A percentile compares a stretch with the other conserved stretches of the same genome.
Conservation (phyloP, 2,113 vertebrate genomes). For the Oreocharis arfaki region DNA sequence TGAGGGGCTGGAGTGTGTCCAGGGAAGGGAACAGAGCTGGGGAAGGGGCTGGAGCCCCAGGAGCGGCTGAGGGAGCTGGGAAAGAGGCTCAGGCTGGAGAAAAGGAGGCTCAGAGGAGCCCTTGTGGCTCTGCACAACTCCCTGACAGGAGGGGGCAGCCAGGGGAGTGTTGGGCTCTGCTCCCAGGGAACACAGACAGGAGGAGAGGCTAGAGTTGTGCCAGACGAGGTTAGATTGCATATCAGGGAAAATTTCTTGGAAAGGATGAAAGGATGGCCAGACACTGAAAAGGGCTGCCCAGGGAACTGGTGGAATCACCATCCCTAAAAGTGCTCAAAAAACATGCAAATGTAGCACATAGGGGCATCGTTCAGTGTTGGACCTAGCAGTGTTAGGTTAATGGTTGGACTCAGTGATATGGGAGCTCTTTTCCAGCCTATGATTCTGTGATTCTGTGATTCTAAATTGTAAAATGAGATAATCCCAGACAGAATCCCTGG, state of each 20-base stretch:
- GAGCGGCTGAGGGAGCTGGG: neutral
- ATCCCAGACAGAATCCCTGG: neutral
- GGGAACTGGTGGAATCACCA: neutral
- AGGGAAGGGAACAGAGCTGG: neutral
- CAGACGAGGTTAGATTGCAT: fast-evolving
- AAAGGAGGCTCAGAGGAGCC: neutral
- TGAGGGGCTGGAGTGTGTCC: fast-evolving
- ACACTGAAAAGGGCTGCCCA: neutral
- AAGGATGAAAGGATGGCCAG: neutral
- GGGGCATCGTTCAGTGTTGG: fast-evolving
- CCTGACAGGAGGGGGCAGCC: neutral
- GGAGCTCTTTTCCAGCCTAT: neutral
- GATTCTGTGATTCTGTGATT: neutral
- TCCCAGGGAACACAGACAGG: neutral
- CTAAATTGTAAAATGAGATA: neutral
- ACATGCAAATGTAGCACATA: too few species aligned
- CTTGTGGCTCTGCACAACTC: neutral
- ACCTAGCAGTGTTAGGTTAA: too few species aligned
- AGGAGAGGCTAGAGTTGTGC: fast-evolving
- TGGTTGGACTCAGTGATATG: neutral
- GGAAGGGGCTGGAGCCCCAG: neutral
- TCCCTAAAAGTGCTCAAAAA: neutral
- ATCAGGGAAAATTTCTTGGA: neutral
- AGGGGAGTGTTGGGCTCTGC: fast-evolving
- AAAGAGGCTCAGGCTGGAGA: neutral